Evolutionary conservation across 2,888 invertebrate genomes (phyloP), one percentile per base, ranked within the genome.

Genomic region (Marronus borbonicus): DNA sequence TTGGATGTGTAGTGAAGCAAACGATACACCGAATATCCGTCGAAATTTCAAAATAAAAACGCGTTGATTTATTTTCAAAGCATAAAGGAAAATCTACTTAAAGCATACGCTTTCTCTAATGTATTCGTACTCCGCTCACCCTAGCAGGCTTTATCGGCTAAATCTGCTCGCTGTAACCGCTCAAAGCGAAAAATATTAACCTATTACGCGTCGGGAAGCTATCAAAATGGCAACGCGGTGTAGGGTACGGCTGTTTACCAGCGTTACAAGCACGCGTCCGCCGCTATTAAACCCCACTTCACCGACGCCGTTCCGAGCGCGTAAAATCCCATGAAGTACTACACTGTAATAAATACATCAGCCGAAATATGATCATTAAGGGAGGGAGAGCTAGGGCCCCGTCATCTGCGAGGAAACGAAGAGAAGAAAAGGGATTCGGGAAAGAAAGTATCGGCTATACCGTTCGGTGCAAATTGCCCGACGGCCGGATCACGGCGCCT

Each of bases 391-490:
- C 68, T 0, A 24, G 50, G 31, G 28, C 14, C 12, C 8, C 50
- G 50, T 50, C 68, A 17, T 39, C 8, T 44, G 12, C 44, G 44
- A 44, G 44, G 8, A 44, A 44, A 44, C 8, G 44, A 44, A 17
- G 20, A 20, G 20, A 24, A 20, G 20, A 7, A n/a, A n/a, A 55
- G n/a, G 17, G 55, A 58, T 58, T 7, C 55, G 3, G 65, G 8
- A 39, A 66, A 66, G 65, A 44, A 68, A 20, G 28, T 50, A 28
- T 28, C 12, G 7, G 24, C 24, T 24, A 20, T 20, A 24, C 28
- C 68, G 28, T 68, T 66, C 36, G 55, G 36, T 31, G 58, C 62
- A 76, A 76, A 76, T 76, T 76, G 65, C 64, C 20, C 20, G 55
- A 20, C 20, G 20, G 8, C 8, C 76, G 44, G 70, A 14, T 31